Base-by-base conservation (phyloP, 2,113 vertebrate genomes). In the Salminus brasiliensis region DNA sequence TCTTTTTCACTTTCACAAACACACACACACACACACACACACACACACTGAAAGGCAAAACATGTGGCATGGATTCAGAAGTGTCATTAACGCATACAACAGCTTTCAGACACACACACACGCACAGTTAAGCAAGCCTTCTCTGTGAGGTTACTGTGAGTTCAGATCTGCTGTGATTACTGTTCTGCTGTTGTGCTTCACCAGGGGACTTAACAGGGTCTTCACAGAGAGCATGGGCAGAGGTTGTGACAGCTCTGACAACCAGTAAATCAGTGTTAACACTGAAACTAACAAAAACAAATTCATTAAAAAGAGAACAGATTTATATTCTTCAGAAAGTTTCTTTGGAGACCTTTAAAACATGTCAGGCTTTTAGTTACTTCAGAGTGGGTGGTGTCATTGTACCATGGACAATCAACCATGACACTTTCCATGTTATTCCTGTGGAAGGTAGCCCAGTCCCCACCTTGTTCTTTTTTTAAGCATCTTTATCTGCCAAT, bases 91-190 rank as follows among this genome's bases (percentile, higher is more conserved):
- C 15, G 21, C 47, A 5, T 4, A 21, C 36, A 39, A 43, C 47
- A 49, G 47, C 43, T n/a, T n/a, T 32, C 65, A 47, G 15, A 75
- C 72, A 74, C 73, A 79, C 68, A 85, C 76, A 81, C 85, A 73
- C 41, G 77, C 72, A 81, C 85, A 82, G 73, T 85, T 86, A 73
- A 81, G 72, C 83, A 85, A 76, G 71, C 82, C 75, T 83, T 81
- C 88, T 87, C 81, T 78, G 85, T 81, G 88, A 82, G 85, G 85
- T 72, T 41, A 55, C 80, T 86, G 78, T 76, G 85, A 71, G 60
- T 66, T 73, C 47, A n/a, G 81, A 39, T 59, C 82, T 55, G 80
- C 65, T 86, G 81, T 80, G 78, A 88, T 85, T 83, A 82, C 83
- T 74, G 87, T 85, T 81, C 79, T 57, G 71, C 69, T 63, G 80